phyloP scores from a whole-genome alignment of 2,888 invertebrate genomes.

The Metacarcinus magister region DNA sequence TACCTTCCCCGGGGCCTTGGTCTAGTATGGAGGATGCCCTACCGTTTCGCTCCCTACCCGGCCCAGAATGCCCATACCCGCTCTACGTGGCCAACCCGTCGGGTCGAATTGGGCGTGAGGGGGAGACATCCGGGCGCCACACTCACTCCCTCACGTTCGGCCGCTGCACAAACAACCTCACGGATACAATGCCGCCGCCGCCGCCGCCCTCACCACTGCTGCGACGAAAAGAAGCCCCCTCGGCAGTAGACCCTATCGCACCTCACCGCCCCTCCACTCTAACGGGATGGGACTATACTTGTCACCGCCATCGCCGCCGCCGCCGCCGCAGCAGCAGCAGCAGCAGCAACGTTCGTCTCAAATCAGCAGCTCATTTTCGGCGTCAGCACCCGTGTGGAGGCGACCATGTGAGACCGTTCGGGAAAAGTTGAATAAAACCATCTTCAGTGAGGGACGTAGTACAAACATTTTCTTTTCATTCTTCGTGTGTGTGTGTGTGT shows the following conservation, averaged over 20 bases:
- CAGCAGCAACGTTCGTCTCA: not conserved
- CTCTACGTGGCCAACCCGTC: not conserved
- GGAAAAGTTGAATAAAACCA: slow-evolving; percentile 1
- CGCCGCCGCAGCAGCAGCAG: not conserved
- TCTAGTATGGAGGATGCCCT: not conserved
- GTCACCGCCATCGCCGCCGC: not conserved
- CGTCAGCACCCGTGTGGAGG: not conserved
- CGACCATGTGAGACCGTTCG: slow-evolving; percentile 14
- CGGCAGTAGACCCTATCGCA: not conserved
- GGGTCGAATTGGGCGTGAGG: not conserved
- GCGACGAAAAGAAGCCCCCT: not conserved
- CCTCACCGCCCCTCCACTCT: not conserved
- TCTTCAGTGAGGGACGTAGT: not conserved
- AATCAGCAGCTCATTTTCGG: not conserved
- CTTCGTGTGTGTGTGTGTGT: slow-evolving; percentile 26
- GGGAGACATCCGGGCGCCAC: slow-evolving; percentile 16
- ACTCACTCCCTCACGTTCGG: slow-evolving; percentile 36
- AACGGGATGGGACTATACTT: not conserved
- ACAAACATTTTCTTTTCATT: slow-evolving; percentile 26
- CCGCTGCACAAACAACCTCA: slow-evolving; percentile 18
- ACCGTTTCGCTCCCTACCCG: not conserved
- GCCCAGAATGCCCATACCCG: not conserved
- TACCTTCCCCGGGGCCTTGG: not conserved
- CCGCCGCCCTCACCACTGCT: not conserved
- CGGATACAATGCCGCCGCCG: not conserved